Conservation (phyloP, 2,113 vertebrate genomes). For the Notarius lentiginosus region DNA sequence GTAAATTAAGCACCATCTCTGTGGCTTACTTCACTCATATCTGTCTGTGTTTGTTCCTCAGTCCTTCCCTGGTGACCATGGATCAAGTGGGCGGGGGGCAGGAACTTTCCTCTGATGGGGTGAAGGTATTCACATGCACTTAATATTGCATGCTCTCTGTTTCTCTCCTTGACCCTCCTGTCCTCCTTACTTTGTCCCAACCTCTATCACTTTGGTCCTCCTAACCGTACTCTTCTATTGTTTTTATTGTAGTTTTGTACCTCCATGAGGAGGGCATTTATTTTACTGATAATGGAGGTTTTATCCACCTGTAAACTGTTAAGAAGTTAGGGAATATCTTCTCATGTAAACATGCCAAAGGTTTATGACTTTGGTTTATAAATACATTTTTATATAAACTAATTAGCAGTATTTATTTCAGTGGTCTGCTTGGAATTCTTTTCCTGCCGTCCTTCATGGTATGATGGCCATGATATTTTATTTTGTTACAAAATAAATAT, state of each 20-base stretch:
- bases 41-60: conserved; percentile 20
- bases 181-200: neutral
- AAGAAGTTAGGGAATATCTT: neutral
- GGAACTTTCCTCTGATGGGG: conserved; percentile 70
- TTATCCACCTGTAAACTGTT: neutral
- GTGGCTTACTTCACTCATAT: neutral
- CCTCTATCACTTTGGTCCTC: neutral
- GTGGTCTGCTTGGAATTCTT: neutral
- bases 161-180: neutral
- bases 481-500: too few relatives aligned
- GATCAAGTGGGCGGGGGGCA: conserved; percentile 75
- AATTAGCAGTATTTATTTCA: neutral
- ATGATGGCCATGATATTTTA: too few relatives aligned
- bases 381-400: neutral
- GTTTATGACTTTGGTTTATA: neutral
- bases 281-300: neutral
- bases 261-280: neutral
- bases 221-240: neutral
- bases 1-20: neutral
- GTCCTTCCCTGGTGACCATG: conserved; percentile 73
- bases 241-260: neutral
- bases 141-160: neutral
- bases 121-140: conserved; percentile 75
- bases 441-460: neutral
- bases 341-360: neutral